Evolutionary conservation across 1,140 invertebrate species (phyloP).

Genomic region (Lordiphosa clarofinis): DNA sequence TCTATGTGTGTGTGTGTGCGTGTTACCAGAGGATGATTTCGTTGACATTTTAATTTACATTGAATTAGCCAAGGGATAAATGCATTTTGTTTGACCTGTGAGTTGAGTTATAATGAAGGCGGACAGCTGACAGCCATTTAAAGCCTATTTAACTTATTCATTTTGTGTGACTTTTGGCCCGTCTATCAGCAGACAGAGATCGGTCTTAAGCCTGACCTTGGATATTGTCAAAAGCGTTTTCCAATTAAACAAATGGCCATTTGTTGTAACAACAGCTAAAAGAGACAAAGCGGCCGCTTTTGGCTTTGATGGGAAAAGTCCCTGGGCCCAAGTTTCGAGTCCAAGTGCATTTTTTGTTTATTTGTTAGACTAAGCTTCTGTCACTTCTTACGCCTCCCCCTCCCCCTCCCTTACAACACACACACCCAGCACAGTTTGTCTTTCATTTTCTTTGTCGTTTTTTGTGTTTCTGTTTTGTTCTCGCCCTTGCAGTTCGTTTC

Average conservation of each 20-base stretch:
- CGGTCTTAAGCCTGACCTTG: constrained; percentile 23
- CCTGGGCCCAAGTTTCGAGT: constrained; percentile 10
- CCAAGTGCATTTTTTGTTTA: constrained; percentile 63
- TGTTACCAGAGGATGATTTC: constrained; percentile 20
- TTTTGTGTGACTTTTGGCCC: constrained; percentile 15
- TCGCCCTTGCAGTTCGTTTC: constrained; percentile 65
- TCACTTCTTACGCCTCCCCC: constrained; percentile 2
- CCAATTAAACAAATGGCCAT: constrained; percentile 66
- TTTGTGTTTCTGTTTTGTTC: constrained; percentile 27
- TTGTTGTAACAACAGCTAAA: constrained; percentile 32
- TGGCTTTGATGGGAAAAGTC: constrained; percentile 32
- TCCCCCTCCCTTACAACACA: background rate
- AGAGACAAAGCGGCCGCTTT: constrained; percentile 7
- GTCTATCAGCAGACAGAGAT: constrained; percentile 4
- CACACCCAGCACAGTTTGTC: constrained; percentile 31
- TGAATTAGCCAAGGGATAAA: constrained; percentile 47
- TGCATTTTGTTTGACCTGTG: constrained; percentile 1
- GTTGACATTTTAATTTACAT: constrained; percentile 71
- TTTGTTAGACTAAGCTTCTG: constrained; percentile 47
- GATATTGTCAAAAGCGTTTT: constrained; percentile 26
- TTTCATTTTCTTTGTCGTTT: constrained; percentile 37
- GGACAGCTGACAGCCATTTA: background rate
- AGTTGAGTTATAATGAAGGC: background rate
- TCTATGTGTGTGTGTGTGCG: constrained; percentile 7
- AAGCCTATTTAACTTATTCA: background rate